Evolutionary conservation across 2,113 vertebrate species (phyloP), one percentile per base, ranked within the genome.

Genomic region (Euleptes europaea): DNA sequence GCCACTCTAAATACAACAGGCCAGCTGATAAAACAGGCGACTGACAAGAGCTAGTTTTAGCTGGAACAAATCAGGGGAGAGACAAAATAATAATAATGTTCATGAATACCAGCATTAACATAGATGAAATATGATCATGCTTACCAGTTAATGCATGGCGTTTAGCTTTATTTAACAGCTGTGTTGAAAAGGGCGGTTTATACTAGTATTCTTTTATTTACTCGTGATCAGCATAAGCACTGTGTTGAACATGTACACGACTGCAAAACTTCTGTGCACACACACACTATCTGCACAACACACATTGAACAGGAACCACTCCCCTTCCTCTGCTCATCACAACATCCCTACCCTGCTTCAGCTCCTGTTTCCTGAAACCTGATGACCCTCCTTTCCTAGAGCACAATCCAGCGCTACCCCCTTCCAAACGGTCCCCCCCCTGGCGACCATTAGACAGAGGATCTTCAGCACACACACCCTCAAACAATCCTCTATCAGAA

Each of bases 21-120:
- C 38, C 84, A 93, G 11, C 51, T 92, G 75, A 76, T 84, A 88
- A 86, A 44, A 69, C 26, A 82, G 9, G 72, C 7, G 73, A 15
- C 77, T 72, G 75, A 26, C 60, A 88, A 38, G 11, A 80, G 19
- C 69, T 57, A 88, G 26, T 44, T 88, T 81, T 80, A 86, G 81
- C 47, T 49, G 74, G 57, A 88, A 84, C 3, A 80, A 89, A 86
- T 0, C 3, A 84, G n/a, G 11, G 2, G 31, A 51, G 0, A 1
- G 49, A 83, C 71, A 81, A 88, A 10, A 5, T 15, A 21, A 54
- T 91, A 85, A 85, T 19, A 12, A 42, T 4, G 0, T 44, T 35
- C 65, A 47, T 69, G 88, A 89, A 91, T 69, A 85, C 49, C 19
- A 79, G 57, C 78, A 86, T 47, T 44, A 35, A 69, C 44, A 5